Percentiles rank a stretch among this genome's conserved stretches.
Conservation (phyloP, 2,888 invertebrate species). For the Drosophila algonquin region DNA sequence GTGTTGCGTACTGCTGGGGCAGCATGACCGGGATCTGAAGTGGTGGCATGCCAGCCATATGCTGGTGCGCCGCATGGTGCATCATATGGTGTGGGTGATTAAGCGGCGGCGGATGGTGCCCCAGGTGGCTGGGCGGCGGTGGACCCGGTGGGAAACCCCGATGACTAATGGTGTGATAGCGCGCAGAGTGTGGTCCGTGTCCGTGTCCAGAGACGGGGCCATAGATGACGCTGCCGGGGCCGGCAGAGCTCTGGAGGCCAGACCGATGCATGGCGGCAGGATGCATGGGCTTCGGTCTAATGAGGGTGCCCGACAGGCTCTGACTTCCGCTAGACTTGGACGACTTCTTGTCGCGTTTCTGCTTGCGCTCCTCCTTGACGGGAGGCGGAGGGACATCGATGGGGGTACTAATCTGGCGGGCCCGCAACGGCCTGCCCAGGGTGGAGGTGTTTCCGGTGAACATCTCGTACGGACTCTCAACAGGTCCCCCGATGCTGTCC, state of each 20-base stretch:
- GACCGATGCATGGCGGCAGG: conserved; percentile 80
- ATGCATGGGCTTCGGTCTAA: conserved; percentile 84
- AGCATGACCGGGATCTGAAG: conserved; percentile 84
- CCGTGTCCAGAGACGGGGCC: conserved; percentile 78
- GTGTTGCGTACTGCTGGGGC: conserved; percentile 87
- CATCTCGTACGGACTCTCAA: conserved; percentile 89
- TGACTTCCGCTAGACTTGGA: conserved; percentile 83
- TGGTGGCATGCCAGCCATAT: conserved; percentile 82
- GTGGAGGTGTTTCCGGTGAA: conserved; percentile 85
- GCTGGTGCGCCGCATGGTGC: conserved; percentile 76
- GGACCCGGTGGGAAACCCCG: conserved; percentile 82
- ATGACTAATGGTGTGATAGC: conserved; percentile 85
- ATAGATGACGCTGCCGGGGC: conserved; percentile 84
- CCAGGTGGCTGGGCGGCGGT: conserved; percentile 60
- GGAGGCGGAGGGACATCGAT: conserved; percentile 94
- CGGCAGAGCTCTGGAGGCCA: conserved; percentile 65
- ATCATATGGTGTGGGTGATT: conserved; percentile 16
- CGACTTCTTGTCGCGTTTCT: conserved; percentile 84
- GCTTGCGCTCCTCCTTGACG: conserved; percentile 88
- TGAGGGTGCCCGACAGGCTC: conserved; percentile 84
- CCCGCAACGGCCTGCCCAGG: conserved; percentile 88
- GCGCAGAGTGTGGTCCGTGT: conserved; percentile 50
- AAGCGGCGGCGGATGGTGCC: conserved; percentile 75
- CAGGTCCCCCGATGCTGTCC: conserved; percentile 84
- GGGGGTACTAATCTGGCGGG: conserved; percentile 91